Base-by-base conservation (phyloP, 2,888 invertebrate genomes). In the Amblyteles armatorius region DNA sequence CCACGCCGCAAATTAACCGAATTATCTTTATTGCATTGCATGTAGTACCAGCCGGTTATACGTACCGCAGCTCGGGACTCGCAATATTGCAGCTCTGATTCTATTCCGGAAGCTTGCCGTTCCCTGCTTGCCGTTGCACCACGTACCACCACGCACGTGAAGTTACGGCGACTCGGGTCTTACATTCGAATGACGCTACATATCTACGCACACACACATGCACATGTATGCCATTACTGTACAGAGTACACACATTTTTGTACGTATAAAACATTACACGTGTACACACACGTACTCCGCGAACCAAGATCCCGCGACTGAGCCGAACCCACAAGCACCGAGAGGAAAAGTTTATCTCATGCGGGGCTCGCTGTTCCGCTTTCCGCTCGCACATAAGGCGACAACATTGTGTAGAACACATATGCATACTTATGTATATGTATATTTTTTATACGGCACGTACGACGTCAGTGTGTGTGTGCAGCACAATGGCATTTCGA, bases 21-120 rank as follows among this genome's bases (percentile, higher is more conserved):
- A 88, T 87, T 87, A 86, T 88, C 86, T 84, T 84, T 82, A 88
- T 87, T 87, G 84, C 86, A 77, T 86, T 87, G 76, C 84, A 82
- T 63, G 52, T 81, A 16, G 84, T 82, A 79, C 77, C 44, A 33
- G 65, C 73, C 36, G 29, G 50, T 33, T 74, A 48, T 60, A 71
- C 55, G 69, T 74, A 82, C 71, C 36, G 55, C 63, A 69, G 22
- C 60, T 63, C 60, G 65, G 81, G 76, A 77, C 69, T 82, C 73
- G 85, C 57, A 81, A 86, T 88, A 88, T 87, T 86, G 83, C 81
- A 76, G 79, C 77, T 82, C 88, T 87, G 87, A 88, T 88, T 88
- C 79, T 79, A 87, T 88, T 84, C 72, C 79, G 68, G 81, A 69
- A 84, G 68, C 83, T 82, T 65, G 82, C 26, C 60, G 52, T 52